Conservation (phyloP, 53 echinoderm and acorn worm species). For the Glandiceps talaboti region DNA sequence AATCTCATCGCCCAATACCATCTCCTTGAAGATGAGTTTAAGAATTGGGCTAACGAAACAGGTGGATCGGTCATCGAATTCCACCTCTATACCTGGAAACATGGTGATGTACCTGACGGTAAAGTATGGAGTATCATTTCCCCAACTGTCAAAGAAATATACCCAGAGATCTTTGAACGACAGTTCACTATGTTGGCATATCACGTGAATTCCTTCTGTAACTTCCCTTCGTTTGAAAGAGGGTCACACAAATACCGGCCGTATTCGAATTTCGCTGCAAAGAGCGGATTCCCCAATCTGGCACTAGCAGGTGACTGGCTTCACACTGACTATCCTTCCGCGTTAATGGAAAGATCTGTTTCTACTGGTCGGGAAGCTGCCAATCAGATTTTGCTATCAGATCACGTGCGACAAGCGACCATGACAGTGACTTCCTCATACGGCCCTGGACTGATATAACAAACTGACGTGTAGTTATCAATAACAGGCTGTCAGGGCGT, state of each 20-base stretch:
- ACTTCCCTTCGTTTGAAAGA: constrained; percentile 59
- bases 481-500: too few species aligned
- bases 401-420: constrained; percentile 62
- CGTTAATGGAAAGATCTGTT: constrained; percentile 84
- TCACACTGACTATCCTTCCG: constrained; percentile 74
- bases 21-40: constrained; percentile 55
- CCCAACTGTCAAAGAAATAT: constrained; percentile 63
- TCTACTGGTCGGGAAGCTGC: constrained; percentile 89
- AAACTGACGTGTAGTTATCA: too few species aligned
- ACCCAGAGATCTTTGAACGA: constrained; percentile 67
- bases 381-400: constrained; percentile 77
- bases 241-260: constrained; percentile 49
- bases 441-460: constrained; percentile 42
- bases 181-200: constrained; percentile 52
- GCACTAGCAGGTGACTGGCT: constrained; percentile 89
- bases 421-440: constrained; percentile 41
- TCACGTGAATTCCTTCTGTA: constrained; percentile 44
- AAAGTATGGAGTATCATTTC: constrained; percentile 63
- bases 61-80: constrained; percentile 77
- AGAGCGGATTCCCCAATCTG: constrained; percentile 59
- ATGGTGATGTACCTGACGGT: constrained; percentile 37
- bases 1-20: constrained; percentile 66
- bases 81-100: constrained; percentile 58
- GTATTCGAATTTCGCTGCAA: constrained; percentile 28
- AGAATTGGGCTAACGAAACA: constrained; percentile 64